Conservation (phyloP, 2,888 invertebrate species). For the Sycophila texana region DNA sequence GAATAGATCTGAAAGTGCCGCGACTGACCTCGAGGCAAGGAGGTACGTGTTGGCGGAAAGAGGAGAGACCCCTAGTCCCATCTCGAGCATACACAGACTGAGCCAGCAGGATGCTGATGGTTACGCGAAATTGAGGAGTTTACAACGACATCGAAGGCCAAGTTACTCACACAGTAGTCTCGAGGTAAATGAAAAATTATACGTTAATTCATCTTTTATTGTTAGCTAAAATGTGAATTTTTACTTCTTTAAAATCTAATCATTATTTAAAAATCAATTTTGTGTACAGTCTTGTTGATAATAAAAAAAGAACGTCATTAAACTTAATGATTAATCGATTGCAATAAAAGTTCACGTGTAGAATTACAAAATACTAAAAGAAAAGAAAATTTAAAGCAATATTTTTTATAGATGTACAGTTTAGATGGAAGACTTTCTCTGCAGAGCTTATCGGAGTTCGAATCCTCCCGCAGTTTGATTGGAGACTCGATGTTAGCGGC, state of each 20-base stretch:
- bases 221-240: no score
- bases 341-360: no score
- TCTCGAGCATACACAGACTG: constrained; percentile 89
- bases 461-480: constrained; percentile 71
- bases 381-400: no score
- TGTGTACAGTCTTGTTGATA: no score
- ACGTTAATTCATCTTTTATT: no score
- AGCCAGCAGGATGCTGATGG: constrained; percentile 87
- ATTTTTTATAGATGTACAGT: constrained; percentile 69
- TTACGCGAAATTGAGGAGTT: constrained; percentile 83
- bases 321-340: no score
- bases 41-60: constrained; percentile 77
- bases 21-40: constrained; percentile 71
- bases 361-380: no score
- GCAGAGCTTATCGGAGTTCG: constrained; percentile 72
- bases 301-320: no score
- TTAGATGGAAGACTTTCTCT: constrained; percentile 71
- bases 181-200: constrained; percentile 62
- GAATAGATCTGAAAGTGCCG: constrained; percentile 73
- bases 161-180: constrained; percentile 80
- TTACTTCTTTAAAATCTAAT: no score
- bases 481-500: constrained; percentile 65
- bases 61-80: constrained; percentile 89
- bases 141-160: constrained; percentile 82
- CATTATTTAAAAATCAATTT: no score